Percentiles rank a stretch among this genome's conserved stretches.
These are phyloP conservation scores for Helogale parvula DNA, from an alignment of 2,113 vertebrate species.

Conservation along the genomic window DNA sequence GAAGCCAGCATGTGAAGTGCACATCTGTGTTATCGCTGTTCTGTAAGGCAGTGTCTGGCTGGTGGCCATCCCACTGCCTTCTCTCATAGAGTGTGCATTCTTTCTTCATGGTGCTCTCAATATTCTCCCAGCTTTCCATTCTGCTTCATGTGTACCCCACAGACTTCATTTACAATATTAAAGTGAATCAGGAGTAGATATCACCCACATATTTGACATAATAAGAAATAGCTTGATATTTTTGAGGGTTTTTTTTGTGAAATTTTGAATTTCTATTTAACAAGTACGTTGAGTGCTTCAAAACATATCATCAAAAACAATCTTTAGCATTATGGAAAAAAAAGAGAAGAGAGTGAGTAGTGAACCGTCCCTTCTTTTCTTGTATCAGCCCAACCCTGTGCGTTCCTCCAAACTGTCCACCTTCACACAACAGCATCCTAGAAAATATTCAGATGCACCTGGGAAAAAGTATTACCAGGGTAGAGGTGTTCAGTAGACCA, in stretches of 20 bases:
- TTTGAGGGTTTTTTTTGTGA: too few relatives aligned
- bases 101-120: background rate
- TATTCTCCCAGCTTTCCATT: background rate
- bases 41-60: background rate
- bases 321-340: background rate
- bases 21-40: background rate
- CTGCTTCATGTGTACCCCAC: background rate
- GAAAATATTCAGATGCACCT: background rate
- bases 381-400: accelerated
- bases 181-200: background rate
- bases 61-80: background rate
- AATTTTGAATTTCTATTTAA: slow-evolving; percentile 16
- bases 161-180: background rate
- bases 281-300: background rate
- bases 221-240: background rate
- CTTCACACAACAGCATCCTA: too few relatives aligned
- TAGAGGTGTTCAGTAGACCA: background rate
- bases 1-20: accelerated
- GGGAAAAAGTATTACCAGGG: background rate
- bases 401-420: background rate
- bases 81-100: background rate
- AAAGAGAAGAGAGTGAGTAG: background rate
- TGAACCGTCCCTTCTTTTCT: background rate
- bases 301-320: background rate
- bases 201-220: background rate